Conservation (phyloP, 35 echinoderm and acorn worm species). For the Ophiothrix spiculata region DNA sequence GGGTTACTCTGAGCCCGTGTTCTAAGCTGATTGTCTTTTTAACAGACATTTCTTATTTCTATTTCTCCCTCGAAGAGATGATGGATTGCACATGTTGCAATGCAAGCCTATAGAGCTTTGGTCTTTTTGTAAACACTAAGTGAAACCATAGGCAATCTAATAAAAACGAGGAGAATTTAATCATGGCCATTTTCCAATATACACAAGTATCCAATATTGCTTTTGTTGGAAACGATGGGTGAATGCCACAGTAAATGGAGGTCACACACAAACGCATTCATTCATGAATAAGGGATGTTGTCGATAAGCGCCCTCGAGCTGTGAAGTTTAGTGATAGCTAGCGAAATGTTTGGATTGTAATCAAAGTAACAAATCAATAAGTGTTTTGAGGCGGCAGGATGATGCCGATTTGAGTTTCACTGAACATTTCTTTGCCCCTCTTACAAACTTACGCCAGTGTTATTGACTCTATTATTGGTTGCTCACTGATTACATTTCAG, state of each 20-base stretch:
- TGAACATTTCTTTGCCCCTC: not conserved
- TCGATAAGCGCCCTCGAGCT: not conserved
- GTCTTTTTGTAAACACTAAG: too few species aligned
- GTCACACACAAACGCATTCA: not conserved
- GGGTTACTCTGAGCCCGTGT: too few species aligned
- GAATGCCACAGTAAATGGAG: not conserved
- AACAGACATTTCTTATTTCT: too few species aligned
- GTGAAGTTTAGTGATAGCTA: not conserved
- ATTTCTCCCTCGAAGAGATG: too few species aligned
- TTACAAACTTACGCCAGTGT: not conserved
- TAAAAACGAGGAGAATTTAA: too few species aligned
- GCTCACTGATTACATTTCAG: not conserved
- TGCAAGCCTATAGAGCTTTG: too few species aligned
- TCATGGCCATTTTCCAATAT: too few species aligned
- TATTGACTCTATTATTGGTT: not conserved
- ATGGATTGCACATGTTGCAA: too few species aligned
- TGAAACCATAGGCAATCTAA: too few species aligned
- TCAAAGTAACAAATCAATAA: not conserved
- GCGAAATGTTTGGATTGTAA: not conserved
- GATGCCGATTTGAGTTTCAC: not conserved
- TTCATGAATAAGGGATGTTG: not conserved
- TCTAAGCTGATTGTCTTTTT: too few species aligned
- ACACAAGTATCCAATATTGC: too few species aligned
- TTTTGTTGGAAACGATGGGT: too few species aligned
- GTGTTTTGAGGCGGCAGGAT: not conserved